Evolutionary conservation across 2,797 vertebrate genomes (phyloP), one percentile per base, ranked within the genome.

Genomic region (Danio jaintianensis): DNA sequence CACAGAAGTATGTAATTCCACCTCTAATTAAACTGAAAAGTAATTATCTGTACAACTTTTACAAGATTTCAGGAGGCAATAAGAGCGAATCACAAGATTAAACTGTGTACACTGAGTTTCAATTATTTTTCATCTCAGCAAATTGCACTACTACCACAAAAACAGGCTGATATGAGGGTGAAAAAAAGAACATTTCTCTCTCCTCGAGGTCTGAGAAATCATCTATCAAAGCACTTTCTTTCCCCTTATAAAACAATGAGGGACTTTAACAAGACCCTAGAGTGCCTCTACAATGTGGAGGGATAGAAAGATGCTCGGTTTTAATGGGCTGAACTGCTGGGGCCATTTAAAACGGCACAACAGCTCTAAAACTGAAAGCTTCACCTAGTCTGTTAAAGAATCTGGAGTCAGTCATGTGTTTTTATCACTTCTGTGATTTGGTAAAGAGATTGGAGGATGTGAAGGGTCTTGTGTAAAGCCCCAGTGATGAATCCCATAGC

Each of bases 261-360:
- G 52, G 68, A 56, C 52, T 71, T 56, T 20, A 71, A 20, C 36
- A 55, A 71, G n/a, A 71, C 50, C 68, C 36, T 20, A 13, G 50
- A 42, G 50, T 71, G 16, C 4, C 55, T 42, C 0, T 0, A 55
- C 68, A 42, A 55, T 5, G 71, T 13, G n/a, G 50, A 55, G 38
- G 16, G 50, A 6, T 42, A 20, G 50, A 71, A 42, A 42, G 42
- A 15, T 55, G 4, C 55, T n/a, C 7, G 20, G 42, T 53, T 20
- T n/a, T 42, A 42, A 71, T 42, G 50, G 36, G 38, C 11, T 20
- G 16, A 70, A 36, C 52, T 71, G 36, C 55, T 55, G 68, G 36
- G n/a, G 6, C 36, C 50, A 55, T 55, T 20, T 38, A 29, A 8
- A 42, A 13, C 42, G 6, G 47, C 50, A 20, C 36, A 70, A 55